phyloP scores from a whole-genome alignment of 2,888 invertebrate species.

The Cremastinae sp. region DNA sequence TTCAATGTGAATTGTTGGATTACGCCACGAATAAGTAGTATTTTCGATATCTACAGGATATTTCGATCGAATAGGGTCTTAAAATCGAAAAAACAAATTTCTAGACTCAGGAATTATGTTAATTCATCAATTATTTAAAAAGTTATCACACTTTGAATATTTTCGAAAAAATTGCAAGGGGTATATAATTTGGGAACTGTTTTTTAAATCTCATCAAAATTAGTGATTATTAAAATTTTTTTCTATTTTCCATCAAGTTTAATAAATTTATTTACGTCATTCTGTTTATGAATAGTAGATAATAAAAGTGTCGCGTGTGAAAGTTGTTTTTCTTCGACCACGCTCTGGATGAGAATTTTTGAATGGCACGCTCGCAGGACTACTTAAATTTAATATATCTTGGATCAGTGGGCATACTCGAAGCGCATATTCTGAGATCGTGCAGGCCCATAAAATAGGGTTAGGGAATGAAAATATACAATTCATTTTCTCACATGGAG shows the following conservation, averaged over 20 bases:
- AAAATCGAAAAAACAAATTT: too few species aligned
- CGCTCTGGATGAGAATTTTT: slow-evolving; percentile 25
- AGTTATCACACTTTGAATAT: too few species aligned
- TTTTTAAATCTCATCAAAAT: too few species aligned
- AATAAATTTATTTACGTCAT: background rate
- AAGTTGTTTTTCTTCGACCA: slow-evolving; percentile 46
- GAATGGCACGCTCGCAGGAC: slow-evolving; percentile 34
- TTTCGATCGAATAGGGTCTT: too few species aligned
- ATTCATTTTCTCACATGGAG: slow-evolving; percentile 71
- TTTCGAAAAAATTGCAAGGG: too few species aligned
- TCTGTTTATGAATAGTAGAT: background rate
- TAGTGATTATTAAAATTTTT: too few species aligned
- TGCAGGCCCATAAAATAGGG: slow-evolving; percentile 62
- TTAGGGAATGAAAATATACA: slow-evolving; percentile 69
- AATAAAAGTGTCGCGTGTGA: slow-evolving; percentile 36
- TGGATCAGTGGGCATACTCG: slow-evolving; percentile 16
- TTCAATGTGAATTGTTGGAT: too few species aligned
- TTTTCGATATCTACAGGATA: too few species aligned
- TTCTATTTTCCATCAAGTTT: background rate
- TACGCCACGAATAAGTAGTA: too few species aligned
- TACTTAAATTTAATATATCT: slow-evolving; percentile 45
- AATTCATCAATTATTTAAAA: too few species aligned
- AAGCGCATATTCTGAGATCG: slow-evolving; percentile 28
- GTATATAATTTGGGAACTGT: too few species aligned
- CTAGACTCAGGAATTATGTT: too few species aligned